Percentiles rank a stretch among this genome's conserved stretches.
phyloP scores from a whole-genome alignment of 2,888 invertebrate species.

The Cistogaster globosa region DNA sequence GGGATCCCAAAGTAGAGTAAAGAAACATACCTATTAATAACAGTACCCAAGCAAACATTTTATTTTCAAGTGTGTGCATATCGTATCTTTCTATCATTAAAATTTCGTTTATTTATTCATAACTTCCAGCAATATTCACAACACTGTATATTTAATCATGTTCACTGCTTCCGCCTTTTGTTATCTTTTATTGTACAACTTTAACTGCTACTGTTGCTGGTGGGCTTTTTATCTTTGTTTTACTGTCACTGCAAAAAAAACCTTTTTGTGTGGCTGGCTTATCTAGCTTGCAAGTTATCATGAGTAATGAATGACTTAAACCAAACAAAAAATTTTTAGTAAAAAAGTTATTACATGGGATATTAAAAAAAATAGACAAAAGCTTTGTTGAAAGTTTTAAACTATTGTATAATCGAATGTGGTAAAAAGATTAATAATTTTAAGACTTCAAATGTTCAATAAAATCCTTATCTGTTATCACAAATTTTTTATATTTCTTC shows the following conservation, averaged over 20 bases:
- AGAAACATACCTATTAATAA: no score
- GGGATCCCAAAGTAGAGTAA: no score
- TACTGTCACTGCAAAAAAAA: conserved; percentile 14
- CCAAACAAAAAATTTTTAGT: conserved; percentile 15
- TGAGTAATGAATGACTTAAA: conserved; percentile 46
- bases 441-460: conserved; percentile 11
- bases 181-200: conserved; percentile 44
- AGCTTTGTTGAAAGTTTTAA: conserved; percentile 3
- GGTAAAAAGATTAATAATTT: conserved; percentile 42
- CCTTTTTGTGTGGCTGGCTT: conserved; percentile 62
- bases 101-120: no score
- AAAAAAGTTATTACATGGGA: conserved; percentile 7
- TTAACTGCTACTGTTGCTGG: neutral
- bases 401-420: conserved; percentile 35
- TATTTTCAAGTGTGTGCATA: no score
- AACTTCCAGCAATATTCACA: conserved; percentile 30
- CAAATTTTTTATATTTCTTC: neutral
- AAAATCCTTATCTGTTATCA: conserved; percentile 37
- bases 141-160: conserved; percentile 56
- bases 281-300: conserved; percentile 60
- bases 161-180: conserved; percentile 51
- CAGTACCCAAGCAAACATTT: no score
- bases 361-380: neutral
- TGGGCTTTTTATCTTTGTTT: neutral
- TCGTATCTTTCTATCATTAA: no score